Percentiles rank a stretch among this genome's conserved stretches.
Conservation (phyloP, 2,888 invertebrate genomes). For the Eulithis prunata region DNA sequence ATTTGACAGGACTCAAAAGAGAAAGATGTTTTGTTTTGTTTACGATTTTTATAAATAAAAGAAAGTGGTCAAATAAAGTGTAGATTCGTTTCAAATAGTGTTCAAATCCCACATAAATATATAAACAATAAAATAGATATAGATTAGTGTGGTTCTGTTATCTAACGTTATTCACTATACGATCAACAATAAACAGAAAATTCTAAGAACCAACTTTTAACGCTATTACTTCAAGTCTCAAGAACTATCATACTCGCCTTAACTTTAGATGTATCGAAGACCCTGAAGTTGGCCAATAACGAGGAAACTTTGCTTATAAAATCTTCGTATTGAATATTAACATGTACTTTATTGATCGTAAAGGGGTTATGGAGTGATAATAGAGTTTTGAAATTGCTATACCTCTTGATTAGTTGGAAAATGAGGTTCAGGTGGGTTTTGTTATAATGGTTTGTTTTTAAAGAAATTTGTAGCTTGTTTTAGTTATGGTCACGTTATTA, state of each 20-base stretch:
- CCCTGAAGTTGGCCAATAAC: slow-evolving; percentile 59
- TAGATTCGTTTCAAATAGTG: too few species aligned
- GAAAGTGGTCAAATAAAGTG: too few species aligned
- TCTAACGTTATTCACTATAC: neutral
- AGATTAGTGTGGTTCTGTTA: too few species aligned
- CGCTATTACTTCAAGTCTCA: slow-evolving; percentile 35
- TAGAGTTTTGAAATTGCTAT: slow-evolving; percentile 52
- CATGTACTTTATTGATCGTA: slow-evolving; percentile 70
- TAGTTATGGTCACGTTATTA: too few species aligned
- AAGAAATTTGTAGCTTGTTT: too few species aligned
- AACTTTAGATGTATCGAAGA: slow-evolving; percentile 53
- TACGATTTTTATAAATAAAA: too few species aligned
- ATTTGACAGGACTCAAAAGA: too few species aligned
- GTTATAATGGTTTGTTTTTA: neutral
- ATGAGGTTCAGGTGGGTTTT: slow-evolving; percentile 36
- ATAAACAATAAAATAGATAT: too few species aligned
- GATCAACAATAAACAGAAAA: slow-evolving; percentile 20
- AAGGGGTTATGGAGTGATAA: slow-evolving; percentile 64
- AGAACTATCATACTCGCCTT: slow-evolving; percentile 42
- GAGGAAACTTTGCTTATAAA: slow-evolving; percentile 75
- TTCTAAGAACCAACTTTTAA: slow-evolving; percentile 31
- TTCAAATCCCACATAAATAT: too few species aligned
- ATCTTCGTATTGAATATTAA: slow-evolving; percentile 77
- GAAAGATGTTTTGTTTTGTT: too few species aligned
- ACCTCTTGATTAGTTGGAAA: slow-evolving; percentile 51